phyloP scores from a whole-genome alignment of 2,797 vertebrate species.

The Buphagus erythrorhynchus region DNA sequence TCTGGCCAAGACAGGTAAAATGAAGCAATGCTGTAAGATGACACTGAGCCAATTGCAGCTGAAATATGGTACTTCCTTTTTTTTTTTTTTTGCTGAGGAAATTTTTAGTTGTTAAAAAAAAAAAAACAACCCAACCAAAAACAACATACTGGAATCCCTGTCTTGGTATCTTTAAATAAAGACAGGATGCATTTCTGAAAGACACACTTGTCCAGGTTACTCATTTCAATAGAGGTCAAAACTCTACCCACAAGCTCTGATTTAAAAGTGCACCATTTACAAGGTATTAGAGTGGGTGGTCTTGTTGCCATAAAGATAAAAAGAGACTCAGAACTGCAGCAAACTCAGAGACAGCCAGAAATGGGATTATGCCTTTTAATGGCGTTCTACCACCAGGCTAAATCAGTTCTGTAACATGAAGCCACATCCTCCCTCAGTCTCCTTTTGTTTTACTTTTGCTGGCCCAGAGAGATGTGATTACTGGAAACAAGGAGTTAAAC shows the following conservation, averaged over 20 bases:
- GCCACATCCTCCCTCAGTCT: not conserved
- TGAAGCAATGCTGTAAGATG: not conserved
- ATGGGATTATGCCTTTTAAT: not conserved
- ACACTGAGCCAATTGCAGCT: not conserved
- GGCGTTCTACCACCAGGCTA: not conserved
- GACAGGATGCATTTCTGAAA: not conserved
- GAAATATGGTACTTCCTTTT: not conserved
- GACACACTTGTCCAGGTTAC: not conserved
- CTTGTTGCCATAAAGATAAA: constrained; percentile 8
- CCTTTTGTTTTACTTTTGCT: not conserved
- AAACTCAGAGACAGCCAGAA: not conserved
- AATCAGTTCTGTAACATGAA: not conserved
- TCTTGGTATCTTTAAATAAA: not conserved
- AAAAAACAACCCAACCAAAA: no score
- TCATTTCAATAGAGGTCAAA: not conserved
- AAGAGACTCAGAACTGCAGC: not conserved
- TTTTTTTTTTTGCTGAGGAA: not conserved
- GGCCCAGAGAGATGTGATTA: not conserved
- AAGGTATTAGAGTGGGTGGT: not conserved
- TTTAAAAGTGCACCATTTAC: not conserved
- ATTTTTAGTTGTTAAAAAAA: not conserved
- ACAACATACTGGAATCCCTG: not conserved
- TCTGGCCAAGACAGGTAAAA: not conserved
- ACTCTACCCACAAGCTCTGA: not conserved
- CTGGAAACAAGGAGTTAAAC: not conserved